A percentile compares a stretch with the other conserved stretches of the same genome.
phyloP scores from a whole-genome alignment of 2,113 vertebrate species.

The Tetrao urogallus region DNA sequence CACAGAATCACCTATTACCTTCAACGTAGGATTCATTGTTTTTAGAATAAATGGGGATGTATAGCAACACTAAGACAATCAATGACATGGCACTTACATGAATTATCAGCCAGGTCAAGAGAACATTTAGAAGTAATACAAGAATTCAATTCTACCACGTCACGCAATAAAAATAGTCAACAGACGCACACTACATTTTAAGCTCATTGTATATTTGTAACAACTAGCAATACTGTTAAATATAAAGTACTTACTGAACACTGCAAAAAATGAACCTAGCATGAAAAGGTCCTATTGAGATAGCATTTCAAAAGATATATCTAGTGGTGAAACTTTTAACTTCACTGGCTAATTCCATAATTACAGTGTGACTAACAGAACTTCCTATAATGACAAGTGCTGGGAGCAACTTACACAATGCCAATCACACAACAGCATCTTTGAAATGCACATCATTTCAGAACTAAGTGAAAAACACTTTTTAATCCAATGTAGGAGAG shows the following conservation, averaged over 20 bases:
- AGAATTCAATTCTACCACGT: neutral
- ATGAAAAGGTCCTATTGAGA: neutral
- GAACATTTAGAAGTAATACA: neutral
- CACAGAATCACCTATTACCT: neutral
- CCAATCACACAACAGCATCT: neutral
- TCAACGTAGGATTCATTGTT: neutral
- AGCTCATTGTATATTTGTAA: neutral
- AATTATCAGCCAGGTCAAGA: neutral
- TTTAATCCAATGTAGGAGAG: neutral
- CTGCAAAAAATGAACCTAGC: neutral
- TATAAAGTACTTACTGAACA: neutral
- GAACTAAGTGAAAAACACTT: neutral
- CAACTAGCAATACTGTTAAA: neutral
- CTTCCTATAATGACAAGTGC: neutral
- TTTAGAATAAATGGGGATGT: neutral
- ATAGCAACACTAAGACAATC: neutral
- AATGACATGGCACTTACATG: neutral
- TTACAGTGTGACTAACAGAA: neutral
- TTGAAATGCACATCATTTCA: neutral
- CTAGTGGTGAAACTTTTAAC: neutral
- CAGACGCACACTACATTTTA: neutral
- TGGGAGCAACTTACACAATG: neutral
- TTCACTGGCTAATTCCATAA: neutral
- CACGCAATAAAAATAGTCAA: neutral
- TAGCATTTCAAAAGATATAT: neutral